Percentiles rank a stretch among this genome's conserved stretches.
Evolutionary conservation across 2,797 vertebrate genomes (phyloP).

Genomic region (Leuciscus waleckii): DNA sequence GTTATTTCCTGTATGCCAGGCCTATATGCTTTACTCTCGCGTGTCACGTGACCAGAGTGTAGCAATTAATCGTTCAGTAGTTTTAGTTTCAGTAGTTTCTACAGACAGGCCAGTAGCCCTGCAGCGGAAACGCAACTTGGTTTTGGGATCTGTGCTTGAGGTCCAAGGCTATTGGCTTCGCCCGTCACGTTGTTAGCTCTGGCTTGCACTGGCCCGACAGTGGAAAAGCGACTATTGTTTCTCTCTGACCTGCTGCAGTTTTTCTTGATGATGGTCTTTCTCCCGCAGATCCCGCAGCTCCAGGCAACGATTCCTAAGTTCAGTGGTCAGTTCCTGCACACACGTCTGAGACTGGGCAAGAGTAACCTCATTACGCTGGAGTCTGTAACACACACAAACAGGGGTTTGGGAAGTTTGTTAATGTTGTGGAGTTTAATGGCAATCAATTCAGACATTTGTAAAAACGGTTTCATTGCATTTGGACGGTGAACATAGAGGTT

Average conservation of each 20-base stretch:
- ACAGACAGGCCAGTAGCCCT: too few species aligned
- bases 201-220: too few species aligned
- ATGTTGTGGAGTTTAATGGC: not conserved
- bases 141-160: too few species aligned
- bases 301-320: slow-evolving; percentile 79
- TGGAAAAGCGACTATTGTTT: not conserved
- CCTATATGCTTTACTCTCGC: too few species aligned
- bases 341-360: slow-evolving; percentile 78
- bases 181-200: too few species aligned
- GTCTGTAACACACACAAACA: slow-evolving; percentile 58
- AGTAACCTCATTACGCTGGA: slow-evolving; percentile 72
- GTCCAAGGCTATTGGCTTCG: too few species aligned
- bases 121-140: too few species aligned
- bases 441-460: not conserved
- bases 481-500: fast-evolving
- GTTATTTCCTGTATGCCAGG: too few species aligned
- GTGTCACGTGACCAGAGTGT: too few species aligned
- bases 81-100: too few species aligned
- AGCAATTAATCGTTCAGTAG: too few species aligned
- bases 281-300: slow-evolving; percentile 74
- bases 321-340: slow-evolving; percentile 79
- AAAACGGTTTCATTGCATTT: not conserved
- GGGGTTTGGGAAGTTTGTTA: not conserved
- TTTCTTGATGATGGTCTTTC: slow-evolving; percentile 72
- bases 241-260: slow-evolving; percentile 73